Evolutionary conservation across 2,797 vertebrate genomes (phyloP).

Genomic region (Arremon aurantiirostris): DNA sequence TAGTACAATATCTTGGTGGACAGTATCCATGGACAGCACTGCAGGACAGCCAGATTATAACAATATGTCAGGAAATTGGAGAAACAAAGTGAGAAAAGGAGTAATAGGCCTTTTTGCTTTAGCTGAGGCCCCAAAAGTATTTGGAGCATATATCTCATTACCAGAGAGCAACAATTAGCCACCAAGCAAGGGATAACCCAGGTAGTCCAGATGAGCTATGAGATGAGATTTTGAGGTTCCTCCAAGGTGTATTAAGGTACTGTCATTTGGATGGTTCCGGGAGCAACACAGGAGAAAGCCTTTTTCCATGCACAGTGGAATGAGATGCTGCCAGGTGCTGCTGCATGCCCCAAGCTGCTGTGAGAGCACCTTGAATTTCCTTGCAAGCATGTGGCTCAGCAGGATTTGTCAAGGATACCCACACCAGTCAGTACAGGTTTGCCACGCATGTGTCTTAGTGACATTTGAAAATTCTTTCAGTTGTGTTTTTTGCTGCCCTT

Average conservation of each 20-base stretch:
- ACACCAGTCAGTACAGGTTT: not conserved
- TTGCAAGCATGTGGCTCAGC: not conserved
- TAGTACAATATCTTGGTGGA: not conserved
- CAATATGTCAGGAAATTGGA: not conserved
- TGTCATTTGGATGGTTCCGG: not conserved
- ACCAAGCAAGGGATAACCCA: not conserved
- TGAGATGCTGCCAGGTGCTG: not conserved
- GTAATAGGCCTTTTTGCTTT: not conserved
- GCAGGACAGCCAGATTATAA: not conserved
- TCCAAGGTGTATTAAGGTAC: accelerated
- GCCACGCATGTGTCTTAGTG: not conserved
- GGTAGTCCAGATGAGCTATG: accelerated
- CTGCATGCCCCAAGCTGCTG: not conserved
- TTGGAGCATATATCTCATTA: not conserved
- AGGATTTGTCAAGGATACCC: not conserved
- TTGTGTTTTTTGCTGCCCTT: not conserved
- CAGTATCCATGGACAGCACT: not conserved
- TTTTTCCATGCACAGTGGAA: not conserved
- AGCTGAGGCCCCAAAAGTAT: not conserved
- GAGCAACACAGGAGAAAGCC: not conserved
- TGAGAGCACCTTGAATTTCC: not conserved
- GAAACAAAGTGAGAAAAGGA: not conserved
- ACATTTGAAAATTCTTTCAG: not conserved
- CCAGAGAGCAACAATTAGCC: not conserved
- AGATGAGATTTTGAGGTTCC: not conserved